Evolutionary conservation across 1,140 invertebrate species (phyloP).

Genomic region (Drosophila orosa): DNA sequence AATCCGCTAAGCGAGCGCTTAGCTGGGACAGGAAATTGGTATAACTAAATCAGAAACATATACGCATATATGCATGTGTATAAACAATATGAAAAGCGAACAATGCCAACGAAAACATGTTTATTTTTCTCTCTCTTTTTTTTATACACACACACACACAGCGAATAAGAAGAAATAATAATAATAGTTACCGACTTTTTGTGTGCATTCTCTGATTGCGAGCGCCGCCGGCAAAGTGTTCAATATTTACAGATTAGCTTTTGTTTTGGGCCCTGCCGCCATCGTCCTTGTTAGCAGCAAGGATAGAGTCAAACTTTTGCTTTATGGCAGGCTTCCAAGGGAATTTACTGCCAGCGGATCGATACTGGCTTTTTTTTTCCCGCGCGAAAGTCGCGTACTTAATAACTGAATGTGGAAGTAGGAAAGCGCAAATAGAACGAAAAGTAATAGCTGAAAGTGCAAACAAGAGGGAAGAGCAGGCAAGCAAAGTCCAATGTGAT

Average conservation of each 20-base stretch:
- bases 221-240: constrained; percentile 55
- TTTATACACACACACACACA: constrained; percentile 42
- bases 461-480: not conserved
- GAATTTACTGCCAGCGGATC: constrained; percentile 24
- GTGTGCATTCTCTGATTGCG: constrained; percentile 56
- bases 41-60: constrained; percentile 47
- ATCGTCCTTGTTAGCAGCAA: constrained; percentile 34
- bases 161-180: constrained; percentile 45
- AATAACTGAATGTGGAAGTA: constrained; percentile 12
- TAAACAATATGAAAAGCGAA: constrained; percentile 52
- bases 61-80: constrained; percentile 7
- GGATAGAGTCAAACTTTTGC: constrained; percentile 39
- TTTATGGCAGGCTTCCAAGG: constrained; percentile 7
- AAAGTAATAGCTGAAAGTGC: constrained; percentile 8
- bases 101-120: constrained; percentile 44
- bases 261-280: constrained; percentile 36
- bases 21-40: constrained; percentile 57
- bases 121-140: constrained; percentile 52
- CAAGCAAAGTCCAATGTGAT: not conserved
- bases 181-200: constrained; percentile 65
- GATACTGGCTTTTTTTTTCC: constrained; percentile 15
- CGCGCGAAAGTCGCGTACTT: constrained; percentile 5
- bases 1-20: constrained; percentile 71
- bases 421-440: not conserved
- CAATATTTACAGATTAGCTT: constrained; percentile 61